These are phyloP conservation scores for Icerya purchasi DNA, from an alignment of 2,888 invertebrate species.

Conservation along the genomic window DNA sequence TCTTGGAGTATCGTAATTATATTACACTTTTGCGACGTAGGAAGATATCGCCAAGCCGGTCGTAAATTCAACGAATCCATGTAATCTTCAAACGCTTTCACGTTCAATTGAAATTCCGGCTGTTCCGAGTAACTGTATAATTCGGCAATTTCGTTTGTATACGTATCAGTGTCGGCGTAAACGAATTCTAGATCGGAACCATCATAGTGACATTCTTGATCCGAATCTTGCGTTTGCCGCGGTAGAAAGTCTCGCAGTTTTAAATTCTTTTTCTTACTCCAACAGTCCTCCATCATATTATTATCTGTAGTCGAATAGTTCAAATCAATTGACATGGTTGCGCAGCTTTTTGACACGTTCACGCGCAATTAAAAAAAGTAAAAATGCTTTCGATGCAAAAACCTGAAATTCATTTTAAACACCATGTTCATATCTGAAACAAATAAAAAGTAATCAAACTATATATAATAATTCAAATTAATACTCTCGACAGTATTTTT, in stretches of 20 bases:
- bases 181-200: conserved; percentile 63
- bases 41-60: conserved; percentile 63
- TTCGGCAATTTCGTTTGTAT: conserved; percentile 81
- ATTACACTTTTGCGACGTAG: conserved; percentile 42
- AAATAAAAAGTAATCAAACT: no score
- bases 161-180: conserved; percentile 75
- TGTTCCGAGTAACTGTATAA: conserved; percentile 98
- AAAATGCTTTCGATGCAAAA: no score
- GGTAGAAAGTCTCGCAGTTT: conserved; percentile 38
- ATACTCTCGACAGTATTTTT: no score
- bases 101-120: conserved; percentile 72
- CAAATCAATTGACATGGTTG: no score
- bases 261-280: neutral
- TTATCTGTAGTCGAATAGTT: no score
- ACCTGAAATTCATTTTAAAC: no score
- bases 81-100: conserved; percentile 76
- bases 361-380: no score
- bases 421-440: no score
- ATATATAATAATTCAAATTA: no score
- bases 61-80: conserved; percentile 64
- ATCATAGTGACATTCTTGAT: conserved; percentile 34
- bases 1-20: conserved; percentile 72
- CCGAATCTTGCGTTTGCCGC: conserved; percentile 46
- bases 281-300: neutral
- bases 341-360: no score